Percentiles rank a stretch among this genome's conserved stretches.
phyloP scores from a whole-genome alignment of 1,140 invertebrate species.

The Choristoneura fumiferana region DNA sequence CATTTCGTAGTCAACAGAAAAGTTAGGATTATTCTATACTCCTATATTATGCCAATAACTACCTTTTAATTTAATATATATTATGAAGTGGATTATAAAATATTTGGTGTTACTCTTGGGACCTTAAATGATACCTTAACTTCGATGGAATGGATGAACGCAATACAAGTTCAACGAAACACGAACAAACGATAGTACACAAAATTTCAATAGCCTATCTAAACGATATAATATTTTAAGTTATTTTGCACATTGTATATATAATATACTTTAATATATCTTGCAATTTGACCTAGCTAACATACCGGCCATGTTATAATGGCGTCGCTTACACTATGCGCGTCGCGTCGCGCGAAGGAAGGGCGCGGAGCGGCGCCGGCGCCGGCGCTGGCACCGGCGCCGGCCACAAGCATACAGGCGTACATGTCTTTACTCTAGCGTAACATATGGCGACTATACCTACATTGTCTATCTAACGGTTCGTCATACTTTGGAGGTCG shows the following conservation, averaged over 20 bases:
- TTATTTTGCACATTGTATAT: constrained; percentile 60
- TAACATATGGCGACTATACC: constrained; percentile 8
- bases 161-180: constrained; percentile 28
- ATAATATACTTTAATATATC: constrained; percentile 62
- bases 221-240: constrained; percentile 49
- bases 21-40: constrained; percentile 38
- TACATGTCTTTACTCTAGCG: constrained; percentile 22
- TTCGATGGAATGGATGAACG: constrained; percentile 51
- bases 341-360: too few relatives aligned
- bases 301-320: constrained; percentile 44
- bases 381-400: neutral
- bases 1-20: constrained; percentile 29
- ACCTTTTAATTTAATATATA: constrained; percentile 43
- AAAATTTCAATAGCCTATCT: constrained; percentile 72
- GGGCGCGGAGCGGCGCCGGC: too few relatives aligned
- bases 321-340: constrained; percentile 10
- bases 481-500: constrained; percentile 11
- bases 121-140: constrained; percentile 60
- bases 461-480: constrained; percentile 16
- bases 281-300: constrained; percentile 65
- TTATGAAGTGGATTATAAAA: constrained; percentile 52
- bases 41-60: constrained; percentile 37
- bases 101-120: constrained; percentile 71
- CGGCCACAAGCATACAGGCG: constrained; percentile 13
- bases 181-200: constrained; percentile 41